Base-by-base conservation (phyloP, 23 tunicate genomes). In the Ciona savignyi region DNA sequence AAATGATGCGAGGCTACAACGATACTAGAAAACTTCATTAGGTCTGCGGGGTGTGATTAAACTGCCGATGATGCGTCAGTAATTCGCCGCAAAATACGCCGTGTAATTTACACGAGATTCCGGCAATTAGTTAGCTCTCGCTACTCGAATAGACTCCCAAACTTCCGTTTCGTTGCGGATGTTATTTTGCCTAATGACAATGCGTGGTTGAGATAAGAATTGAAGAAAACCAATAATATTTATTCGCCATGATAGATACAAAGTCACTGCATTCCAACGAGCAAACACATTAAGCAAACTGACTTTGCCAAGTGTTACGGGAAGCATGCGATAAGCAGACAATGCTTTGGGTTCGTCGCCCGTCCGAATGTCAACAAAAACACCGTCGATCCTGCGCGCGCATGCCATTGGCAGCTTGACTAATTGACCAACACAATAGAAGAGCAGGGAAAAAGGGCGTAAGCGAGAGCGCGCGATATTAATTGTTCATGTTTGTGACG, bases 401-500 rank as follows among this genome's bases (percentile, higher is more conserved):
- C 9, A 6, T 15, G 56, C 9, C 9, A 42, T 15, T 6, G 11
- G 15, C 56, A 42, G 56, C 56, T 15, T 42, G 56, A 42, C 56
- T 42, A 42, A 42, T 42, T 42, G 56, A 42, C 56, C 56, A 42
- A 42, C 56, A 42, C 56, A 42, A 42, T 6, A 63, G 67, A 22
- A 4, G 28, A 63, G 28, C 6, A 63, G 22, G 22, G 28, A 23
- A 63, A 63, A 63, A 63, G 22, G 22, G 67, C 28, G 67, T 9
- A 63, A 63, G 4, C 26, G 28, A 63, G 28, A 63, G 22, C 67
- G 61, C 15, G 67, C 6, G 28, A 63, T n/a, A 23, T 63, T 25
- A 63, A 63, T 63, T 63, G 67, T 63, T 4, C 28, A n/a, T 6
- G 28, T 9, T 63, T 63, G 67, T 63, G 67, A 63, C 28, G 67